phyloP scores from a whole-genome alignment of 2,888 invertebrate genomes.

The Xestia sexstrigata region DNA sequence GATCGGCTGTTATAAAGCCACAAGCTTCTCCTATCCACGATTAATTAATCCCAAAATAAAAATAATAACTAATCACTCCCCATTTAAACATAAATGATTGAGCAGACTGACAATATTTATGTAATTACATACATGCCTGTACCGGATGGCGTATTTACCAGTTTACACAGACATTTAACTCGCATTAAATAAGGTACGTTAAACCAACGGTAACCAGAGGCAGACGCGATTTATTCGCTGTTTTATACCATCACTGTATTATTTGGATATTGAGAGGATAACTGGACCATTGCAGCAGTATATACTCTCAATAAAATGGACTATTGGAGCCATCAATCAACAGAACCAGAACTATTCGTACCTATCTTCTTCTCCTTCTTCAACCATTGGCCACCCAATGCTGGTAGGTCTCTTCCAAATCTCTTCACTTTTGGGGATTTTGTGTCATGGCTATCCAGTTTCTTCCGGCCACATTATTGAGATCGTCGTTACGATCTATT shows the following conservation, averaged over 20 bases:
- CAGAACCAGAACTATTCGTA: too few relatives aligned
- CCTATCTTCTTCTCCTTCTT: too few relatives aligned
- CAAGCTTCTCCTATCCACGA: too few relatives aligned
- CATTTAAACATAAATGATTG: slow-evolving; percentile 2
- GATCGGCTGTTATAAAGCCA: neutral
- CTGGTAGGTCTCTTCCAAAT: too few relatives aligned
- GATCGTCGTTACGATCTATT: too few relatives aligned
- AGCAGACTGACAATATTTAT: slow-evolving; percentile 25
- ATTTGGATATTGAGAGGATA: slow-evolving; percentile 35
- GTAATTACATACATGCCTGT: slow-evolving; percentile 24
- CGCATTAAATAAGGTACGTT: slow-evolving; percentile 40
- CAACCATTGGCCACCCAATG: too few relatives aligned
- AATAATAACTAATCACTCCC: neutral
- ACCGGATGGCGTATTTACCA: slow-evolving; percentile 20
- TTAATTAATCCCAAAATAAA: neutral
- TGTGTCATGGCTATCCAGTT: too few relatives aligned
- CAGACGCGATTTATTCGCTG: slow-evolving; percentile 29
- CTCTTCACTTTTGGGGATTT: too few relatives aligned
- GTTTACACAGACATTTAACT: slow-evolving; percentile 24
- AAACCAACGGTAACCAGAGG: slow-evolving; percentile 41
- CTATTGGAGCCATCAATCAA: too few relatives aligned
- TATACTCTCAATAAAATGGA: slow-evolving; percentile 12
- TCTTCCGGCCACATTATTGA: too few relatives aligned
- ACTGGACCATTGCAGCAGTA: slow-evolving; percentile 15
- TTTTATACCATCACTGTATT: slow-evolving; percentile 43